Conservation (phyloP, 2,888 invertebrate genomes). For the Linnaemya vulpina region DNA sequence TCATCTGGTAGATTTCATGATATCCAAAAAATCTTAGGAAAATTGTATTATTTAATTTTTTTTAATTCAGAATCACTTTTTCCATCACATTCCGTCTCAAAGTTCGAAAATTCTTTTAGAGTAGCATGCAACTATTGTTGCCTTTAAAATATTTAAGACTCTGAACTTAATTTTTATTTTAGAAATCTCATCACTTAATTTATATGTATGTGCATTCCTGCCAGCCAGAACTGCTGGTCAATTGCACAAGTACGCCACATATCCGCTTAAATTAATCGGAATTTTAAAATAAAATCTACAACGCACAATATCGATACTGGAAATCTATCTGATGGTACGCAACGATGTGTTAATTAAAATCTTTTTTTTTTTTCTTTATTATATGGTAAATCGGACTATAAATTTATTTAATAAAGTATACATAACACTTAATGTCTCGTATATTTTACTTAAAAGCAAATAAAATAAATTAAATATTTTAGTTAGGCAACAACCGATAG, state of each 20-base stretch:
- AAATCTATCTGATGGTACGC: slow-evolving; percentile 15
- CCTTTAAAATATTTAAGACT: no score
- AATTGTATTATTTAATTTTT: no score
- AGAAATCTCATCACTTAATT: no score
- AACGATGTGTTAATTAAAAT: slow-evolving; percentile 45
- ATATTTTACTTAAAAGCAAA: background rate
- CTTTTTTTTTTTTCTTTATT: background rate
- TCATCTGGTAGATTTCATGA: no score
- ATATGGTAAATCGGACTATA: background rate
- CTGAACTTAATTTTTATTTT: no score
- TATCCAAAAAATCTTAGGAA: no score
- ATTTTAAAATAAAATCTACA: slow-evolving; percentile 41
- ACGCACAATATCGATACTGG: slow-evolving; percentile 1
- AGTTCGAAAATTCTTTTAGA: no score
- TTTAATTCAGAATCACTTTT: no score
- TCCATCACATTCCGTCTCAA: no score
- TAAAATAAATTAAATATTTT: background rate
- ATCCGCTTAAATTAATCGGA: slow-evolving; percentile 20
- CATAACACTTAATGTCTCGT: background rate
- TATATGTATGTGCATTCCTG: no score
- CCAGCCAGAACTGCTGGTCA: background rate
- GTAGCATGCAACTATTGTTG: no score
- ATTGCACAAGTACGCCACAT: background rate
- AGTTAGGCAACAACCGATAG: background rate
- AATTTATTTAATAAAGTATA: background rate